These are phyloP conservation scores for Geopemphigus sp. DNA, from an alignment of 1,140 invertebrate genomes.

Conservation along the genomic window DNA sequence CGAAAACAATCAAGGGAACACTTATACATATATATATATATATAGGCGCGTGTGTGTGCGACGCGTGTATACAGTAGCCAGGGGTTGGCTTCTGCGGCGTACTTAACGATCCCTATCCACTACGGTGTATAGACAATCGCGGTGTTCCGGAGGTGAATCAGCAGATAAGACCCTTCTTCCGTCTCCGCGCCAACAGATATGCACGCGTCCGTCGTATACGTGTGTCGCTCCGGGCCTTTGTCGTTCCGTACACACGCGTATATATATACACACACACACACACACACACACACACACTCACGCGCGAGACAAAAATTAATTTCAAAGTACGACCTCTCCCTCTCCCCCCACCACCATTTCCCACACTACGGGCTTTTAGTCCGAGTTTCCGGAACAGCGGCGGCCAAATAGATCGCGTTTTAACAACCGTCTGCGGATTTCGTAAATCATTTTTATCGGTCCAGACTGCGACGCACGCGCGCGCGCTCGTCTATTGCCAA, in stretches of 20 bases:
- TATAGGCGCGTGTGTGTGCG: background rate
- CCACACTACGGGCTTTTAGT: conserved; percentile 11
- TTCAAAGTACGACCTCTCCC: background rate
- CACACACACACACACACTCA: too few relatives aligned
- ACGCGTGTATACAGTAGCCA: background rate
- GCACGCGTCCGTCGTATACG: background rate
- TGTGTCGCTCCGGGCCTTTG: background rate
- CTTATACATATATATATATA: too few relatives aligned
- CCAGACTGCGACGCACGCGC: background rate
- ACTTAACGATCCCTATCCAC: conserved; percentile 18
- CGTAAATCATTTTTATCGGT: conserved; percentile 46
- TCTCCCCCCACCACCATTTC: too few relatives aligned
- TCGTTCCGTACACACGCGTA: too few relatives aligned
- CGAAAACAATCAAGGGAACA: conserved; percentile 37
- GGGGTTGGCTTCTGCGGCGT: background rate
- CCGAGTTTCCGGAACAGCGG: conserved; percentile 11
- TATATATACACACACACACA: too few relatives aligned
- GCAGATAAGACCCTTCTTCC: conserved; percentile 43
- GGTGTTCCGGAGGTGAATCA: conserved; percentile 35
- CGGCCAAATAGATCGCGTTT: conserved; percentile 10
- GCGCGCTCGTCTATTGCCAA: conserved; percentile 28
- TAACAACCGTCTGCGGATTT: conserved; percentile 10
- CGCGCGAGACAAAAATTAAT: conserved; percentile 18
- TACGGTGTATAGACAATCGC: too few relatives aligned
- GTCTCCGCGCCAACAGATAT: background rate